Evolutionary conservation across 2,113 vertebrate species (phyloP), one percentile per base, ranked within the genome.

Genomic region (Trichomycterus rosablanca): DNA sequence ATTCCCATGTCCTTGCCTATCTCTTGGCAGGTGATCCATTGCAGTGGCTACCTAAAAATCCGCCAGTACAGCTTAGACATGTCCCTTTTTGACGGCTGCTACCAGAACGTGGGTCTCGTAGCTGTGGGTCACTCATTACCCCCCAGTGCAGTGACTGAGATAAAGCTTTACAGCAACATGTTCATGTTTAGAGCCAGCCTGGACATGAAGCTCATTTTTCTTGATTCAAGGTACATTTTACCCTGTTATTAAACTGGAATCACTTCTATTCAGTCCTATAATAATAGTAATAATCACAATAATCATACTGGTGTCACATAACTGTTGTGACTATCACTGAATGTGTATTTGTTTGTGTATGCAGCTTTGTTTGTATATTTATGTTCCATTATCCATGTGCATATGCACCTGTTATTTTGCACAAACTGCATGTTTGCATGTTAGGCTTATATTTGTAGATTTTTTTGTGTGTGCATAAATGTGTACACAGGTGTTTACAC

Each of bases 121-220:
- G 95, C 95, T 0, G 95, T 98, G 71, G 95, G 95, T 39, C 95
- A 98, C 80, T 98, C 95, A 0, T 78, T 98, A 59, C 95, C 95
- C 0, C 95, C 95, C 62, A 97, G 94, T 10, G 95, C 95, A 0
- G 93, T 98, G 61, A 98, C 95, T 0, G 95, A 98, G 72, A 98
- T 98, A 82, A 98, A 98, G 71, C 89, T 98, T 18, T 93, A 98
- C 79, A 97, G 94, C 77, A 98, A 98, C 76, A 98, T 98, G 95
- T 98, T 98, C 70, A 98, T 98, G 95, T 98, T 98, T 78, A 87
- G 95, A 30, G 95, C 95, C 82, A 97, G 94, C 60, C 81, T 98
- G 65, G 95, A 98, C 78, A 97, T 98, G 95, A 98, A 98, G 74
- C 93, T 98, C 66, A 98, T 98, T 75, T 98, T 98, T 72, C 81